Evolutionary conservation across 2,113 vertebrate species (phyloP), one percentile per base, ranked within the genome.

Genomic region (Sminthopsis crassicaudata): DNA sequence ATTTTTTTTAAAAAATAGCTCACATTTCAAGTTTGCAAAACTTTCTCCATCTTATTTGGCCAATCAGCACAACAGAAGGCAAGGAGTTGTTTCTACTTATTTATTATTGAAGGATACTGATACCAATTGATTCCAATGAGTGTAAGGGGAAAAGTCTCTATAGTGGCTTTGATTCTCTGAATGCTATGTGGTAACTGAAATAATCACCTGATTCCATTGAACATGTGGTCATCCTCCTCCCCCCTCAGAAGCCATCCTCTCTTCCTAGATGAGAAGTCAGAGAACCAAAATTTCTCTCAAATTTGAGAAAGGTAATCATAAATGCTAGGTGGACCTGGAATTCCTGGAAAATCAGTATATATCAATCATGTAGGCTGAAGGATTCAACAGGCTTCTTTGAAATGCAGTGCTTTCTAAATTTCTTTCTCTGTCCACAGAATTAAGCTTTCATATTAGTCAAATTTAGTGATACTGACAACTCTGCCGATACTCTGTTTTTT

Each of bases 401-500:
- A 42, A 95, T 84, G 93, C 50, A 30, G 46, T 89, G 1, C 23
- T 2, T 30, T 53, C 90, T 94, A 42, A 25, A 30, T 90, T 46
- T 42, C 67, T 91, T 53, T 10, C 55, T 94, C 93, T 0, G 27
- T 22, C n/a, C 4, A 89, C 12, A 89, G 52, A 60, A 57, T 48
- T 53, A 25, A 52, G 84, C 53, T 91, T 91, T 55, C 54, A 89
- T 50, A 50, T 53, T 91, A 54, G 92, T 67, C 11, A 92, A 0
- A 48, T 48, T 48, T 48, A 48, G 48, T 48, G 48, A 48, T 6
- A 48, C 4, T 8, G 48, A 48, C 48, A 48, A 97, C 55, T 42
- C 90, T 94, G 98, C 96, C 96, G 93, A 95, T 98, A 97, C 53
- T 97, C 90, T 53, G 90, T 89, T 94, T 96, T 88, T 92, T 95